phyloP scores from a whole-genome alignment of 1,140 invertebrate species.

The Elysia chlorotica region DNA sequence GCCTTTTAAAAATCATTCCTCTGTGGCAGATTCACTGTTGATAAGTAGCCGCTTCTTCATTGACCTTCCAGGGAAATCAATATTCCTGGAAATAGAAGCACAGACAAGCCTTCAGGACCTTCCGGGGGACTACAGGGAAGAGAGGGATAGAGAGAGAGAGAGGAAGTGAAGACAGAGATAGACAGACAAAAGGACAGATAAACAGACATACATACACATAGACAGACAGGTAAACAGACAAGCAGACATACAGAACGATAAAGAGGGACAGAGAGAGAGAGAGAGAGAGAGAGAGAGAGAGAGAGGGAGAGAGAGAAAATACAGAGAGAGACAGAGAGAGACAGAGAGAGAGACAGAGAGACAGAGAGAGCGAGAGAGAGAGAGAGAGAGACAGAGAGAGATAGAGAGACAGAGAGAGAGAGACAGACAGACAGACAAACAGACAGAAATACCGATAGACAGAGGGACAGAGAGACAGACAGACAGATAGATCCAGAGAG shows the following conservation, averaged over 20 bases:
- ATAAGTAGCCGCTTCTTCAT: no score
- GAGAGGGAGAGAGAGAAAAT: background rate
- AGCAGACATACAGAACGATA: background rate
- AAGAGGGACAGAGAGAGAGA: background rate
- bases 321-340: background rate
- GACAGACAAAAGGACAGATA: no score
- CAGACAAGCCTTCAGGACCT: no score
- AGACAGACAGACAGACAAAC: background rate
- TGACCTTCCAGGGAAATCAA: no score
- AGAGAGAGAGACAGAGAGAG: background rate
- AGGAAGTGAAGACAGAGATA: no score
- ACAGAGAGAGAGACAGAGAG: background rate
- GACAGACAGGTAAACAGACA: background rate
- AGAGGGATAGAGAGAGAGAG: no score
- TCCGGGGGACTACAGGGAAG: no score
- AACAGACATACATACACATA: background rate
- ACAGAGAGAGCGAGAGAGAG: background rate
- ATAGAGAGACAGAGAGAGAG: background rate
- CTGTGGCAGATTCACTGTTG: no score
- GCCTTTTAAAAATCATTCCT: no score
- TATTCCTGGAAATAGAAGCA: no score
- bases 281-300: background rate
- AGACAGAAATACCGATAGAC: background rate
- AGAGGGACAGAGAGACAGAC: background rate
- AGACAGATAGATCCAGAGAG: background rate